Base-by-base conservation (phyloP, 2,113 vertebrate species). In the Calypte anna region DNA sequence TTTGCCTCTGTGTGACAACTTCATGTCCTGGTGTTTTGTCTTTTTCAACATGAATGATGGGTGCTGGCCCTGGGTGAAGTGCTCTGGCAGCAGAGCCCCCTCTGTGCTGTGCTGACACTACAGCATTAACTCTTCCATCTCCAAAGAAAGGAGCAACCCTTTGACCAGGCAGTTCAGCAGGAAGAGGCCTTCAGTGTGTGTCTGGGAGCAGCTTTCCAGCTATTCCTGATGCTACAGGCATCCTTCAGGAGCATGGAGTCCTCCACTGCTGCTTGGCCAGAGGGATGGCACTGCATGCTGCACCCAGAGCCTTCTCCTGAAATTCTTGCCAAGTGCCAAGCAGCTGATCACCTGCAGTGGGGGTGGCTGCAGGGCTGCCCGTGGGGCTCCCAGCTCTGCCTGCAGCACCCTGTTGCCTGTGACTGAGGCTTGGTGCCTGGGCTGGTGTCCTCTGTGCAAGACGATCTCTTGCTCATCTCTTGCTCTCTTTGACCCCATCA, bases 381-480 rank as follows among this genome's bases (percentile, higher is more conserved):
- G 24, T 59, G 10, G 25, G 66, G 36, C 54, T 33, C 31, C 57
- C 59, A 5, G 5, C 48, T 70, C 31, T 2, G 40, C 40, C 40
- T 40, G 40, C 40, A 40, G 40, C 9, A 11, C 40, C 40, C 40
- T 38, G 36, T 38, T 38, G 10, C 36, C 36, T 40, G 40, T 40
- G 40, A 40, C 40, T 40, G 10, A 40, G 40, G 36, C 21, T 19
- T 0, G 0, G 7, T 17, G 57, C 5, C 8, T 7, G 24, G 27
- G 27, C 40, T 0, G 2, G 21, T 62, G 86, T n/a, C 28, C 0
- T 0, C 75, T 68, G 22, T 0, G 0, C 8, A 4, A 10, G 36
- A 38, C 10, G 8, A 38, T 38, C 36, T 38, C 36, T 38, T 38
- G 36, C 36, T 38, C 36, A 38, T 38, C 36, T 38, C 36, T 38